These are phyloP conservation scores for Anser cygnoides DNA, from an alignment of 2,113 vertebrate genomes.

Conservation along the genomic window DNA sequence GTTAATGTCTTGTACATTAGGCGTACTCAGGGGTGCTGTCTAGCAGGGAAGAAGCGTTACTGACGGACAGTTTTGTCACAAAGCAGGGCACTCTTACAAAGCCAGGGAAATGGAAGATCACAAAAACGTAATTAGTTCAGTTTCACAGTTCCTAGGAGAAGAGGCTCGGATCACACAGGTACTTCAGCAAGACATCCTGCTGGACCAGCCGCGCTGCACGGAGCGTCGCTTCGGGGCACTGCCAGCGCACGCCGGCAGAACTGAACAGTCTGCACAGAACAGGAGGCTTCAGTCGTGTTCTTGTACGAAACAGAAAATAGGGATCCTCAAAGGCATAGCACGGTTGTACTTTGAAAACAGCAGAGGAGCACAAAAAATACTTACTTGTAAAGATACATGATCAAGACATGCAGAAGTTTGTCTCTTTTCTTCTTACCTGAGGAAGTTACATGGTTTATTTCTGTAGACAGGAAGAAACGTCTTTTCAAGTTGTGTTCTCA, in stretches of 20 bases:
- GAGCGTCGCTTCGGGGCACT: neutral
- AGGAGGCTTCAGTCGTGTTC: neutral
- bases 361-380: neutral
- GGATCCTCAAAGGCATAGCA: neutral
- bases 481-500: neutral
- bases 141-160: neutral
- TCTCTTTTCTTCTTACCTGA: neutral
- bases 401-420: neutral
- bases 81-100: neutral
- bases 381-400: neutral
- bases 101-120: neutral
- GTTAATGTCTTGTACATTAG: neutral
- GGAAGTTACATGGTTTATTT: neutral
- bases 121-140: neutral
- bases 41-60: neutral
- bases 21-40: neutral
- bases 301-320: neutral
- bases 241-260: neutral
- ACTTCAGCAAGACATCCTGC: neutral
- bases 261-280: neutral
- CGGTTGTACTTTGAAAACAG: neutral
- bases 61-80: neutral
- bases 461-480: neutral
- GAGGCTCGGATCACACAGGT: neutral
- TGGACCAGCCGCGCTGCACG: accelerated